Evolutionary conservation across 1,140 invertebrate genomes (phyloP).

Genomic region (Calliphora vicina): DNA sequence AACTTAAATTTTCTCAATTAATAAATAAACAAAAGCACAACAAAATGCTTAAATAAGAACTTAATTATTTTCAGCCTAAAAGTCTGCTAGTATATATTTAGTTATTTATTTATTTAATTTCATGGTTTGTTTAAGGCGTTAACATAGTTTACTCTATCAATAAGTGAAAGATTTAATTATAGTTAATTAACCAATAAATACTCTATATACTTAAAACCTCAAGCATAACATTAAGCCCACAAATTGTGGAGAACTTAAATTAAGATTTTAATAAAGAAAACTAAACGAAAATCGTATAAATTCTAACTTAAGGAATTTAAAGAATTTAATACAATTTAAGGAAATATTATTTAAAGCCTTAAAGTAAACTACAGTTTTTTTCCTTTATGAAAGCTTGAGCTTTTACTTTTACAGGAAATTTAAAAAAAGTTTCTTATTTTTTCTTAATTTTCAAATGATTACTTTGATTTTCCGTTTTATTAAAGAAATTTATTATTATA

Average conservation of each 20-base stretch:
- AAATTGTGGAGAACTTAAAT: background rate
- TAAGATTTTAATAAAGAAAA: background rate
- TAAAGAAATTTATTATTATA: too few species aligned
- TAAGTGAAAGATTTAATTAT: background rate
- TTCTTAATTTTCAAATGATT: too few species aligned
- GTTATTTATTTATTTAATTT: background rate
- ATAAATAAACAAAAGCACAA: background rate
- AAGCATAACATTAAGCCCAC: background rate
- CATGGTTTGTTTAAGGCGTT: background rate
- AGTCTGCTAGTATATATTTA: background rate
- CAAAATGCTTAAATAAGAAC: background rate
- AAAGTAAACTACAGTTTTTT: too few species aligned
- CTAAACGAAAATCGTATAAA: too few species aligned
- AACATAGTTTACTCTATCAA: background rate
- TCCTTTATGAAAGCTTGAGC: too few species aligned
- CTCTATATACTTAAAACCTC: background rate
- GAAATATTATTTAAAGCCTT: too few species aligned
- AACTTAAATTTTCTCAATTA: background rate
- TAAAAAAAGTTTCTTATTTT: too few species aligned
- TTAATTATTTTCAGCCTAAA: background rate
- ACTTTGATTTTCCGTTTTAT: too few species aligned
- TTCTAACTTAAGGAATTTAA: background rate
- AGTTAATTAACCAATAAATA: slow-evolving; percentile 6
- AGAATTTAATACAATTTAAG: too few species aligned
- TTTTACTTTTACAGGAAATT: too few species aligned